Base-by-base conservation (phyloP, 2,113 vertebrate genomes). In the Ranitomeya imitator region DNA sequence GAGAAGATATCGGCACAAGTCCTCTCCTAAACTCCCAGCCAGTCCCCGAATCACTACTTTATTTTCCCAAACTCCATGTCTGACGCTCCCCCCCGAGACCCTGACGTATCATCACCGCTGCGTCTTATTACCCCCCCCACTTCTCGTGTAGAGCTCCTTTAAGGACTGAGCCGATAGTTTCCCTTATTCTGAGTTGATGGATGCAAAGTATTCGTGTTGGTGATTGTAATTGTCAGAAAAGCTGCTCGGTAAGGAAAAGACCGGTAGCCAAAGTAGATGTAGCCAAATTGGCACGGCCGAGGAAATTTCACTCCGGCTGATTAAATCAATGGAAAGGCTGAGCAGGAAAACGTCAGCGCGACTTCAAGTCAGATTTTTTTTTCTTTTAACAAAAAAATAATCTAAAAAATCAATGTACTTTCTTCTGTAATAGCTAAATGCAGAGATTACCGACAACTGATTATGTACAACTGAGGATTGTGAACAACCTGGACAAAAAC, bases 251-350 rank as follows among this genome's bases (percentile, higher is more conserved):
- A 86, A 74, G 59, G 85, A 86, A 63, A 86, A 65, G 23, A 77
- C 31, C 57, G 45, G 85, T 55, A 26, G 60, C 71, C 45, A 82
- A 90, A 73, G 91, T 84, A 26, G 61, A 45, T 10, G 31, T 21
- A 31, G 73, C 51, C 13, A 89, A 60, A 16, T 60, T 63, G 69
- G 3, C n/a, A 85, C 51, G 78, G 51, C 31, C 78, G 91, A 85
- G 73, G 31, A 65, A 82, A 87, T 87, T 82, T 87, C 55, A 82
- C 79, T 60, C 86, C 81, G 12, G 79, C 67, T 82, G 79, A 87
- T 87, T 82, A 87, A 82, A 87, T 87, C 86, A 87, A 79, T 65
- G 76, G 85, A 86, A 79, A 82, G 52, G 65, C 86, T 82, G 86
- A 59, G 55, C 63, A 82, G 51, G 54, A 7, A 87, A 82, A 87